Evolutionary conservation across 2,797 vertebrate species (phyloP), one percentile per base, ranked within the genome.

Genomic region (Cyclura pinguis): DNA sequence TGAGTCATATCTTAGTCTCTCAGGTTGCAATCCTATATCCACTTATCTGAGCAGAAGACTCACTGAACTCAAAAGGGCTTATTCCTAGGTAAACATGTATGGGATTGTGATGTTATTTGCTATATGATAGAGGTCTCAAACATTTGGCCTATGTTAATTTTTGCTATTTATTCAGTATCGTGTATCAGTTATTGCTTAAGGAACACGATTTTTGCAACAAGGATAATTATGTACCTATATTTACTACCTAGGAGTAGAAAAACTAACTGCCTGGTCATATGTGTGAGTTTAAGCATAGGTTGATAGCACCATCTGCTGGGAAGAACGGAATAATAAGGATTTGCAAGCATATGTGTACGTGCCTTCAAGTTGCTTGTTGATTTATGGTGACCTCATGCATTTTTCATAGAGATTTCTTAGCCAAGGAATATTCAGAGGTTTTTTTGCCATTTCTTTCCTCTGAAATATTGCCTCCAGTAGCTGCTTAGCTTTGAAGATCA

Each of bases 251-350:
- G 42, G 10, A 2, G 8, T n/a, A 81, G 67, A 81, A 52, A n/a
- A 69, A 20, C 20, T 50, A 32, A 64, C 62, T 72, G 7, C 55
- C 6, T 57, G 2, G 12, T 14, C 3, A 8, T n/a, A 8, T 24
- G 16, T 67, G 7, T 55, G 42, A 47, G 27, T 78, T 80, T 73
- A 87, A 67, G 38, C 38, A 72, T 59, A 82, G 83, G 52, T 55
- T 82, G 14, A 85, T 90, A 95, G 90, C 95, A 89, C 96, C 96
- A 92, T 42, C 96, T 96, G 92, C 94, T 62, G 96, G 95, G 5
- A 42, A 88, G 32, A n/a, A 85, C 13, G 16, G 0, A 55, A 0
- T 59, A 78, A 67, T 77, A 38, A 93, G 85, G n/a, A 55, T 88
- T 47, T 27, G 20, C 13, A 50, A 76, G 64, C 35, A 4, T 14